A percentile compares a stretch with the other conserved stretches of the same genome.
Conservation (phyloP, 2,113 vertebrate species). For the Monopterus albus region DNA sequence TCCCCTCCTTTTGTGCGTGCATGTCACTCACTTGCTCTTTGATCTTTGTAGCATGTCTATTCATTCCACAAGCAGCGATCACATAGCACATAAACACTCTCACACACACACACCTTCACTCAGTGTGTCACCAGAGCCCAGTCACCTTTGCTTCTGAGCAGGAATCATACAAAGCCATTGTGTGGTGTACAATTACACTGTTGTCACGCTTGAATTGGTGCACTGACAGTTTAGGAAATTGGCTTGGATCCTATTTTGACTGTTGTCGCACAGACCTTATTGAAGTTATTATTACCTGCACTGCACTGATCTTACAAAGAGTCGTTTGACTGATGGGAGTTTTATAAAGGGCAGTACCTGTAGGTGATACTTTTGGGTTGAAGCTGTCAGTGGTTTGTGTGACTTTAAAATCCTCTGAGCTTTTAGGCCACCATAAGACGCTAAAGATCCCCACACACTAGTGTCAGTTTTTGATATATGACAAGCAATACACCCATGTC, state of each 20-base stretch:
- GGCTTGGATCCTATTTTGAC: slow-evolving; percentile 27
- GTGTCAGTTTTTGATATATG: neutral
- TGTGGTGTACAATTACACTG: slow-evolving; percentile 20
- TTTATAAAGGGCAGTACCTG: neutral
- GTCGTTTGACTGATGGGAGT: neutral
- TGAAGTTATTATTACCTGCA: slow-evolving; percentile 26
- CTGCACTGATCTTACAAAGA: neutral
- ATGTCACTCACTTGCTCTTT: slow-evolving; percentile 23
- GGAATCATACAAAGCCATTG: slow-evolving; percentile 18
- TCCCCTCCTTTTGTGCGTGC: neutral
- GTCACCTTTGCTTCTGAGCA: slow-evolving; percentile 40
- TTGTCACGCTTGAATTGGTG: slow-evolving; percentile 16
- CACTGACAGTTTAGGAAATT: slow-evolving; percentile 46
- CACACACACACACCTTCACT: slow-evolving; percentile 7
- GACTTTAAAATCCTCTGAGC: neutral
- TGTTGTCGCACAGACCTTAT: slow-evolving; percentile 7
- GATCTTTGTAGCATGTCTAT: slow-evolving; percentile 40
- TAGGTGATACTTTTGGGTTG: neutral
- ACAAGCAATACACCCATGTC: too few relatives aligned
- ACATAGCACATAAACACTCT: slow-evolving; percentile 26
- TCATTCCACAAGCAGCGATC: slow-evolving; percentile 37
- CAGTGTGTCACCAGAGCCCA: slow-evolving; percentile 29
- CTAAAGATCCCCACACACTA: neutral
- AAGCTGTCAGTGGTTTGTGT: neutral
- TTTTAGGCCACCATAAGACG: neutral